Base-by-base conservation (phyloP, 2,113 vertebrate genomes). In the Anthoscopus minutus region DNA sequence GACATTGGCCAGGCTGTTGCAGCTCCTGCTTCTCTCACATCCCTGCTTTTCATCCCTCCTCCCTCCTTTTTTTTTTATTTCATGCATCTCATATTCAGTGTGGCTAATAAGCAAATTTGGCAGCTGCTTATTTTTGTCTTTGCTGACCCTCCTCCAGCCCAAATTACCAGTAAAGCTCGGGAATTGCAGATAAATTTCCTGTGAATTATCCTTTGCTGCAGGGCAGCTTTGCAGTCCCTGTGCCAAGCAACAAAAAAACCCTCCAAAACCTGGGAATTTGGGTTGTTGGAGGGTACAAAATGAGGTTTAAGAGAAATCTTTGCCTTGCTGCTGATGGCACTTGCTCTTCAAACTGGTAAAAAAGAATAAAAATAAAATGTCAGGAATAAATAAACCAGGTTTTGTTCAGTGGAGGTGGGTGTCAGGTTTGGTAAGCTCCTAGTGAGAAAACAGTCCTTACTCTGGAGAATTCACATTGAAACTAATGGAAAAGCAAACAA, bases 91-190 rank as follows among this genome's bases (percentile, higher is more conserved):
- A 31, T 57, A 45, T 44, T 85, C 70, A 60, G 3, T 33, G 60
- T 78, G 47, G 54, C 82, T 92, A 86, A 92, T 81, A 91, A 94
- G 60, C 64, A 81, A 62, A 94, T 95, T 92, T 86, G 88, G 92
- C 91, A 85, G 79, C 79, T 95, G 92, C 69, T 92, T 62, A 66
- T 86, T 93, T 88, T 91, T 73, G 77, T 76, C 54, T 91, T 83
- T 77, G 86, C 80, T 80, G 7, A 18, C 37, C 0, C 44, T 83
- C 50, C 80, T 50, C 61, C 48, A 30, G 21, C 40, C 57, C 91
- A 80, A 91, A 70, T 92, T 69, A 66, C 28, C 72, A 54, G 71
- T 27, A 23, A n/a, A 92, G 79, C 44, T 82, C 67, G 35, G 25
- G 93, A 86, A 62, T 50, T 73, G 91, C 38, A 91, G 89, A 48